Percentiles rank a stretch among this genome's conserved stretches.
Conservation (phyloP, 2,113 vertebrate genomes). For the Pluvialis apricaria region DNA sequence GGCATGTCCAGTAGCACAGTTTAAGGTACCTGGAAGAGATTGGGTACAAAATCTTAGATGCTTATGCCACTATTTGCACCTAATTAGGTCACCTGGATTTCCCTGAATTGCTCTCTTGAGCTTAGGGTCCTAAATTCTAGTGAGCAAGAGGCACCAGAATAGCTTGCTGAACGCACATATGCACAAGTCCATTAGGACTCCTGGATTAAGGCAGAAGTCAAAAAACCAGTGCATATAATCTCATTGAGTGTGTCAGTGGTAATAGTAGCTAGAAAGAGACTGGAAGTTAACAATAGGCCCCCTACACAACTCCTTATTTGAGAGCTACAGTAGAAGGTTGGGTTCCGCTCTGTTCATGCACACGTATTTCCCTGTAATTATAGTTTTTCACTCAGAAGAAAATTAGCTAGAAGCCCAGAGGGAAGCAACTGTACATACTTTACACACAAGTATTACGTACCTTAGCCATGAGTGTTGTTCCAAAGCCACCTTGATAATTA, state of each 20-base stretch:
- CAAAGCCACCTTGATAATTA: conserved; percentile 97
- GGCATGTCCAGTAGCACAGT: neutral
- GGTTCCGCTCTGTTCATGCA: neutral
- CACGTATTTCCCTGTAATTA: neutral
- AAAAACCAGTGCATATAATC: neutral
- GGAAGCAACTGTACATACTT: neutral
- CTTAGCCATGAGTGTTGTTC: conserved; percentile 96
- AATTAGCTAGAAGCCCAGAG: neutral
- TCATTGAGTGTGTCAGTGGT: neutral
- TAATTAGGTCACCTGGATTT: neutral
- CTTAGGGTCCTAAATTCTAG: neutral
- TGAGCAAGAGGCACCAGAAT: neutral
- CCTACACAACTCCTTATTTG: neutral
- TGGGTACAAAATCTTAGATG: neutral
- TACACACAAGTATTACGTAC: conserved; percentile 58
- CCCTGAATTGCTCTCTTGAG: neutral
- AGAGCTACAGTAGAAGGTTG: neutral
- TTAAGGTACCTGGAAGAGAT: neutral
- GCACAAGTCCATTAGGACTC: neutral
- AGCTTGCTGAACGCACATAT: neutral
- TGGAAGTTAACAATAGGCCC: neutral
- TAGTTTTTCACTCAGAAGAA: neutral
- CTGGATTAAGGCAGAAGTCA: neutral
- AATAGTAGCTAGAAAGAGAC: neutral
- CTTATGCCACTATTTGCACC: neutral